A percentile compares a stretch with the other conserved stretches of the same genome.
These are phyloP conservation scores for Amphiura filiformis DNA, from an alignment of 35 echinoderm and acorn worm genomes.

Conservation along the genomic window DNA sequence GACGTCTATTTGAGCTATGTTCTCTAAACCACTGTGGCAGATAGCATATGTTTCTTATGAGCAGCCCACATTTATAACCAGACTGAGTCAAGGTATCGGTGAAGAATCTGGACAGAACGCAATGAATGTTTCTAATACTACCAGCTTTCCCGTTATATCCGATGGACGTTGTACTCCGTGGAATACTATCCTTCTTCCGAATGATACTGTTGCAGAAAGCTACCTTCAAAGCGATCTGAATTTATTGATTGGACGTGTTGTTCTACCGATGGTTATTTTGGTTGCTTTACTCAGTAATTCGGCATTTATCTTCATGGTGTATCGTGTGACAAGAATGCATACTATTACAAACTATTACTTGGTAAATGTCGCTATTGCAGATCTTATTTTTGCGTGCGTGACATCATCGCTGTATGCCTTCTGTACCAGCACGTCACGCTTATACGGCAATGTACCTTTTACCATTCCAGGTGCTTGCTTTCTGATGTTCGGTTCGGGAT, in stretches of 20 bases:
- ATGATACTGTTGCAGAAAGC: not conserved
- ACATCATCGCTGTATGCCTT: not conserved
- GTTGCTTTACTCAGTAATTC: not conserved
- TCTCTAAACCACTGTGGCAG: no score
- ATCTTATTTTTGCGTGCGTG: not conserved
- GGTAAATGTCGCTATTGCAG: not conserved
- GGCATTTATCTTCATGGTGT: not conserved
- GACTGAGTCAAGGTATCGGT: no score
- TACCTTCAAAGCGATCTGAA: not conserved
- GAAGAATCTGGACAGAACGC: no score
- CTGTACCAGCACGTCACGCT: not conserved
- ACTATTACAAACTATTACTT: constrained; percentile 17
- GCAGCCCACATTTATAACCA: no score
- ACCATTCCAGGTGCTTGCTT: not conserved
- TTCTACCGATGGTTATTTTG: not conserved
- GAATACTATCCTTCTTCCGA: not conserved
- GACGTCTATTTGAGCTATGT: no score
- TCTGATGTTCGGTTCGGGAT: not conserved
- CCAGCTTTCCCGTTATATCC: no score
- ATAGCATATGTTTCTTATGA: no score
- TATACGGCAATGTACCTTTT: not conserved
- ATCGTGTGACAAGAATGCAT: not conserved
- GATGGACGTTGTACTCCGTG: not conserved
- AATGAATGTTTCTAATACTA: no score
- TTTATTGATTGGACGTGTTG: not conserved